Evolutionary conservation across 2,888 invertebrate genomes (phyloP).

Genomic region (Cheilosia grossa): DNA sequence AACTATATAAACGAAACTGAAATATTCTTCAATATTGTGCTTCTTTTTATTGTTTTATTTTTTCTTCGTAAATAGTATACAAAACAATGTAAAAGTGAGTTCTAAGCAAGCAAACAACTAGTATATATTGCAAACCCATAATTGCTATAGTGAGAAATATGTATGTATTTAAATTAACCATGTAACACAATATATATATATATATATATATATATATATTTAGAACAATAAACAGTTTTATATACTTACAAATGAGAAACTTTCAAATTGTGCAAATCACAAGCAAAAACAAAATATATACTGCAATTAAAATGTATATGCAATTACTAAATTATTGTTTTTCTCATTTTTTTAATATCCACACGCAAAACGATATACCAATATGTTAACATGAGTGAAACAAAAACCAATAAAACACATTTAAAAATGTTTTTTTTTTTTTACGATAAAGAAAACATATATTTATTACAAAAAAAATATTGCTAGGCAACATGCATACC

Average conservation of each 20-base stretch:
- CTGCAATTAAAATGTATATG: slow-evolving; percentile 38
- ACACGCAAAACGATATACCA: slow-evolving; percentile 36
- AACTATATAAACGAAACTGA: slow-evolving; percentile 38
- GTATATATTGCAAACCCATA: slow-evolving; percentile 41
- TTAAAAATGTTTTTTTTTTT: slow-evolving; percentile 29
- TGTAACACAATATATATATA: slow-evolving; percentile 42
- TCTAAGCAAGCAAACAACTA: slow-evolving; percentile 19
- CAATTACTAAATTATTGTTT: slow-evolving; percentile 30
- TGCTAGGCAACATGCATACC: slow-evolving; percentile 40
- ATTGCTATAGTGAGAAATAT: slow-evolving; percentile 37
- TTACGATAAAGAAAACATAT: slow-evolving; percentile 29
- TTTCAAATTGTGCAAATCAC: slow-evolving; percentile 68
- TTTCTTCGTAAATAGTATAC: slow-evolving; percentile 33
- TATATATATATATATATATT: slow-evolving; percentile 35
- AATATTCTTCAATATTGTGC: slow-evolving; percentile 51
- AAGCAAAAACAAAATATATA: slow-evolving; percentile 60
- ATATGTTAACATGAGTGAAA: slow-evolving; percentile 45
- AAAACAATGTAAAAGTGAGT: slow-evolving; percentile 47
- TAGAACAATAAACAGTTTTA: slow-evolving; percentile 51
- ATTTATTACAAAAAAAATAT: slow-evolving; percentile 43
- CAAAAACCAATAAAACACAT: slow-evolving; percentile 31
- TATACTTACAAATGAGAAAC: slow-evolving; percentile 57
- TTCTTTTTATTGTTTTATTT: slow-evolving; percentile 53
- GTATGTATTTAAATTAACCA: slow-evolving; percentile 40
- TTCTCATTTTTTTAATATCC: slow-evolving; percentile 6